phyloP scores from a whole-genome alignment of 2,888 invertebrate species.

The Odontocolon sp. region DNA sequence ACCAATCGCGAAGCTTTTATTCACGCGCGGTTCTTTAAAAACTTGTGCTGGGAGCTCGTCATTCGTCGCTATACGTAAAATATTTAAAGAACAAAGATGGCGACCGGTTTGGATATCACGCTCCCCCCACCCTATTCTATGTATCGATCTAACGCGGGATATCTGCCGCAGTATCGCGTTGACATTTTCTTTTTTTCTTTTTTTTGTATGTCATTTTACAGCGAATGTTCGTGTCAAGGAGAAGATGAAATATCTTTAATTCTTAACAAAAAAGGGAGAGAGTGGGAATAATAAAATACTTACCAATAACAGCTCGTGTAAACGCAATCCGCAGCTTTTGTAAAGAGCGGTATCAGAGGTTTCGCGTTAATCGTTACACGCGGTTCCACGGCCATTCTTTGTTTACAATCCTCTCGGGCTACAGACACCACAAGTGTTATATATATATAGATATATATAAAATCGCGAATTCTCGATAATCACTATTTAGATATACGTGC shows the following conservation, averaged over 20 bases:
- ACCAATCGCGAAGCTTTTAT: not conserved
- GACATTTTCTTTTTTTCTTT: slow-evolving; percentile 3
- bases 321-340: slow-evolving; percentile 90
- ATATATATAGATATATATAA: too few species aligned
- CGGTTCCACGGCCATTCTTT: slow-evolving; percentile 77
- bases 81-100: slow-evolving; percentile 59
- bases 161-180: slow-evolving; percentile 75
- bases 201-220: not conserved
- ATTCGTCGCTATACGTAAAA: not conserved
- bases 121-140: slow-evolving; percentile 65
- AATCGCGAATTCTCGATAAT: too few species aligned
- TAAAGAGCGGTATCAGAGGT: slow-evolving; percentile 83
- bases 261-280: not conserved
- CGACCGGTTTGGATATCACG: slow-evolving; percentile 24
- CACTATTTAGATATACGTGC: too few species aligned
- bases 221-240: not conserved
- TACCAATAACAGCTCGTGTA: slow-evolving; percentile 95
- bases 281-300: slow-evolving; percentile 76
- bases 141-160: slow-evolving; percentile 76
- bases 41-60: too few species aligned
- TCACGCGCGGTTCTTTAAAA: not conserved
- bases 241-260: not conserved
- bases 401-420: too few species aligned
- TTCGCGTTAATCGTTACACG: slow-evolving; percentile 76
- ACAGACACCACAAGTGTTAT: not conserved